phyloP scores from a whole-genome alignment of 1,140 invertebrate genomes.

The Eupristina koningsbergeri region DNA sequence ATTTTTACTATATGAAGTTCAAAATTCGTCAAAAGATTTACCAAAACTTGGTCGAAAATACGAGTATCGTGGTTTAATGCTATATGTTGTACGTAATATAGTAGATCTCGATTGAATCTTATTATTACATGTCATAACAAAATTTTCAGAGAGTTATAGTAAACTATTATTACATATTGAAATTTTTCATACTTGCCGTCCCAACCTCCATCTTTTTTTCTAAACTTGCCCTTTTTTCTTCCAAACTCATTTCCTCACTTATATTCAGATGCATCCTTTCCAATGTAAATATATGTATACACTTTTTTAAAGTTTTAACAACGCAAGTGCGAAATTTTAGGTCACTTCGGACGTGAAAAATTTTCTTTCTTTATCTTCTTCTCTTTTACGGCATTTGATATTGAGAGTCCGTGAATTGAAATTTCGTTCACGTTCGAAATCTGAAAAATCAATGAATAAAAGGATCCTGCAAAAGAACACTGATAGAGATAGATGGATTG shows the following conservation, averaged over 20 bases:
- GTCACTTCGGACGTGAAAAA: neutral
- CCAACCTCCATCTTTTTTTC: no score
- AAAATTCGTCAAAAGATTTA: neutral
- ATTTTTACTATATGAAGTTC: neutral
- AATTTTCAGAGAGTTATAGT: neutral
- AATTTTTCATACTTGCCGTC: neutral
- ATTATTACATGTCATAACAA: neutral
- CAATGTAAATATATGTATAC: no score
- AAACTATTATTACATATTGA: neutral
- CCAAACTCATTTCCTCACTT: neutral
- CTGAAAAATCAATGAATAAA: conserved; percentile 43
- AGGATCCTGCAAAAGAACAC: conserved; percentile 13
- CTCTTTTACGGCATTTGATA: conserved; percentile 1
- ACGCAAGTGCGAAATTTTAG: neutral
- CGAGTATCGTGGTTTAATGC: neutral
- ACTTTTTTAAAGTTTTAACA: conserved; percentile 10
- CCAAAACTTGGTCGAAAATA: neutral
- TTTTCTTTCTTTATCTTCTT: neutral
- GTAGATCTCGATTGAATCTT: neutral
- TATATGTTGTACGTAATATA: neutral
- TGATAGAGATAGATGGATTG: conserved; percentile 7
- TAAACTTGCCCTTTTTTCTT: neutral
- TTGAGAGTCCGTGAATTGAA: conserved; percentile 9
- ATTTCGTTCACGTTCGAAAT: conserved; percentile 34
- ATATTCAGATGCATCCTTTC: no score